Base-by-base conservation (phyloP, 2,113 vertebrate genomes). In the Onychorhynchus coronatus region DNA sequence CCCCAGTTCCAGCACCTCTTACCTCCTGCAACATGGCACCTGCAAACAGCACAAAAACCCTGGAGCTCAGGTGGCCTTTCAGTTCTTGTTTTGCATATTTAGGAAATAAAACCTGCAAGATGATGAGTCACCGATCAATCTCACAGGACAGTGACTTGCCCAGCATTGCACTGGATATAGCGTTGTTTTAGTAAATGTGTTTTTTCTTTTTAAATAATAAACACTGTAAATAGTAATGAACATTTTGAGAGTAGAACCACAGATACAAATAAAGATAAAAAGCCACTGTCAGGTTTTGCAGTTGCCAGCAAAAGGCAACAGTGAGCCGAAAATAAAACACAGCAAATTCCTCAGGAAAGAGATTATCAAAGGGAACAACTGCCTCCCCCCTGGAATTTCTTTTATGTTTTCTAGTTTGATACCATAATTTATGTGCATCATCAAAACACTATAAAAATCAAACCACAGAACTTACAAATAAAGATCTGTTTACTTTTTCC, bases 81-180 rank as follows among this genome's bases (percentile, higher is more conserved):
- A 3, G 21, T 10, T 2, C 65, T 33, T 7, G 9, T 28, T 70
- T 28, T 21, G 30, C 41, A 5, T 0, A 12, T 6, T 8, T 4
- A 11, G 53, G 12, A 12, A 42, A 39, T 4, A 10, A 91, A 91
- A 67, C 75, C 82, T 74, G 44, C 1, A 4, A 7, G 37, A 2
- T 8, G 0, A 30, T 0, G 4, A 78, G 28, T 31, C 53, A 11
- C 1, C 7, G 6, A 4, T 18, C 28, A 41, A 11, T 0, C 9
- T 2, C 35, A 9, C 4, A 1, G 4, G 21, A 6, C 18, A 33
- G 5, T 0, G 22, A 6, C 50, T 61, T 24, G 14, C 8, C 65
- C 58, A 1, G 21, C 6, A 1, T 8, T 5, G 4, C 17, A 3
- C 27, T 1, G 6, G 20, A 0, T 2, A 3, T 0, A 14, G 31